phyloP scores from a whole-genome alignment of 2,113 vertebrate genomes.

The Nerophis ophidion region DNA sequence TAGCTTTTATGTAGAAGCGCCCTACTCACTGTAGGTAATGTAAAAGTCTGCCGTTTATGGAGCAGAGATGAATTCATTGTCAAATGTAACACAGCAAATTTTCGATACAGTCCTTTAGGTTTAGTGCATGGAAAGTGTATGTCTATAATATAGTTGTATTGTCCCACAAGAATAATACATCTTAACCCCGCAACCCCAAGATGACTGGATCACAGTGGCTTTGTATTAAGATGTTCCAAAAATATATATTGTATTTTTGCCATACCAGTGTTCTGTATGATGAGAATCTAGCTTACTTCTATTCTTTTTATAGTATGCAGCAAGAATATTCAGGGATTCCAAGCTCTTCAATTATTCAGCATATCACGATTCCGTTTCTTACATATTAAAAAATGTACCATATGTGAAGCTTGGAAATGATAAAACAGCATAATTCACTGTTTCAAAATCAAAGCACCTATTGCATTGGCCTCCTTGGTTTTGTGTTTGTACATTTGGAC shows the following conservation, averaged over 20 bases:
- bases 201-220: neutral
- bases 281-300: conserved; percentile 38
- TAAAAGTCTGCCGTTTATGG: conserved; percentile 68
- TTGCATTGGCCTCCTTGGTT: conserved; percentile 63
- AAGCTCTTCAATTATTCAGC: conserved; percentile 69
- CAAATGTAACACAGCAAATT: conserved; percentile 46
- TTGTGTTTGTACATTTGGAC: conserved; percentile 61
- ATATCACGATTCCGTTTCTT: conserved; percentile 64
- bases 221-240: conserved; percentile 9
- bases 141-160: conserved; percentile 30
- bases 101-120: conserved; percentile 14
- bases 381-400: conserved; percentile 64
- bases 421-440: conserved; percentile 73
- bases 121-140: neutral
- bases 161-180: conserved; percentile 10
- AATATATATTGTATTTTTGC: conserved; percentile 27
- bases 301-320: conserved; percentile 56
- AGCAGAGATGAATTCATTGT: conserved; percentile 61
- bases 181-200: neutral
- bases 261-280: conserved; percentile 19
- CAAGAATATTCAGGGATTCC: conserved; percentile 66
- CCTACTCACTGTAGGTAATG: conserved; percentile 70
- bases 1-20: conserved; percentile 67
- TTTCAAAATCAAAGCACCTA: conserved; percentile 72
- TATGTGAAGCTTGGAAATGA: conserved; percentile 64